Base-by-base conservation (phyloP, 2,888 invertebrate species). In the Meta bourneti region DNA sequence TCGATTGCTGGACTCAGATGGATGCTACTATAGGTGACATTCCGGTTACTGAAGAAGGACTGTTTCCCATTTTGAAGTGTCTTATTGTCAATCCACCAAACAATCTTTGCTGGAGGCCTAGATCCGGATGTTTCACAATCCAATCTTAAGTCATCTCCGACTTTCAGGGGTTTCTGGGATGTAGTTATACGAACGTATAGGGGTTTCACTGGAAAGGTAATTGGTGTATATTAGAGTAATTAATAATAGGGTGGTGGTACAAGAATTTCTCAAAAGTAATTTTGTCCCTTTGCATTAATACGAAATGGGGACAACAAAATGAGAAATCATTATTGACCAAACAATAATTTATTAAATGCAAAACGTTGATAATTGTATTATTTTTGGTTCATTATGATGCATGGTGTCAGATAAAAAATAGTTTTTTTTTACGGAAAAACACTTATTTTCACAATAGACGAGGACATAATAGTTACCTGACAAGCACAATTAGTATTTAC, bases 1-100 rank as follows among this genome's bases (percentile, higher is more conserved):
- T 94, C 93, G 54, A 93, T 93, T n/a, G 91, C 85, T 13, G 94
- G 93, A 83, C 84, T 93, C 71, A 94, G 93, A 51, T 89, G 92
- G 13, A 94, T 93, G 77, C 92, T 93, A 77, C 93, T 94, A 79
- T 93, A 93, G 20, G 94, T 94, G 74, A 93, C 89, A 87, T 94
- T 94, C 89, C 93, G 93, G 82, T 93, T 94, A 9, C 86, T 85
- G 20, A 93, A 93, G 34, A 92, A 89, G 48, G 91, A 92, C 54
- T 93, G 92, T 51, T 91, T 93, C 5, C 84, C 93, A 9, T 83
- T 93, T 9, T 93, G 91, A 49, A 93, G 20, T 20, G 88, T 84
- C 54, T 93, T 93, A n/a, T 92, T 92, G 48, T 93, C 93, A 9
- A 93, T 93, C 93, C 92, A 93, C 93, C 93, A 94, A 0, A 80